Evolutionary conservation across 1,140 invertebrate genomes (phyloP).

Genomic region (Chymomyza costata): DNA sequence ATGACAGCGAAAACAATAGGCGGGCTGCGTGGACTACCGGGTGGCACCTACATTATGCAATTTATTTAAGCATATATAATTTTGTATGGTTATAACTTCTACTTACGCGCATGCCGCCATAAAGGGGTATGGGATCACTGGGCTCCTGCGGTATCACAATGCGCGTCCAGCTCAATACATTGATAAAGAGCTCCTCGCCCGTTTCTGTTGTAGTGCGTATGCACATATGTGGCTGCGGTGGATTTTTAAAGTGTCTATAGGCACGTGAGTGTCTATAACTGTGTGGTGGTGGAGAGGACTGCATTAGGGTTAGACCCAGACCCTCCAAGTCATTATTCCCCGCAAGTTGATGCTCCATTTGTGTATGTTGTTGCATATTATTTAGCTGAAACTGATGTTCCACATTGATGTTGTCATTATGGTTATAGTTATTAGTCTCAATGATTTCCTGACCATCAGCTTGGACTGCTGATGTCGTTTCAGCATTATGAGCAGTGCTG

Average conservation of each 20-base stretch:
- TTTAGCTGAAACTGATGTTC: constrained; percentile 36
- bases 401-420: constrained; percentile 27
- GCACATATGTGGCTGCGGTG: constrained; percentile 85
- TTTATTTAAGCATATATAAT: neutral
- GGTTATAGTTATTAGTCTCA: constrained; percentile 38
- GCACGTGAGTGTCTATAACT: constrained; percentile 76
- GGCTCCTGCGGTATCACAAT: constrained; percentile 80
- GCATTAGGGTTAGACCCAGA: constrained; percentile 47
- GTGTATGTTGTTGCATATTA: constrained; percentile 31
- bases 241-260: constrained; percentile 82
- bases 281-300: constrained; percentile 68
- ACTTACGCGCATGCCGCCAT: constrained; percentile 82
- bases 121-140: constrained; percentile 81
- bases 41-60: constrained; percentile 69
- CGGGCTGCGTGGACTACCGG: constrained; percentile 79
- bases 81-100: neutral
- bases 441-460: constrained; percentile 20
- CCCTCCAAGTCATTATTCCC: constrained; percentile 30
- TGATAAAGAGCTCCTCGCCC: constrained; percentile 79
- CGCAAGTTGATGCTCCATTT: constrained; percentile 37
- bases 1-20: constrained; percentile 82
- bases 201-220: constrained; percentile 81
- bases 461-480: constrained; percentile 7
- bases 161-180: constrained; percentile 84
- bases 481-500: constrained; percentile 41